Evolutionary conservation across 2,797 vertebrate genomes (phyloP).

Genomic region (Heterohyrax brucei): DNA sequence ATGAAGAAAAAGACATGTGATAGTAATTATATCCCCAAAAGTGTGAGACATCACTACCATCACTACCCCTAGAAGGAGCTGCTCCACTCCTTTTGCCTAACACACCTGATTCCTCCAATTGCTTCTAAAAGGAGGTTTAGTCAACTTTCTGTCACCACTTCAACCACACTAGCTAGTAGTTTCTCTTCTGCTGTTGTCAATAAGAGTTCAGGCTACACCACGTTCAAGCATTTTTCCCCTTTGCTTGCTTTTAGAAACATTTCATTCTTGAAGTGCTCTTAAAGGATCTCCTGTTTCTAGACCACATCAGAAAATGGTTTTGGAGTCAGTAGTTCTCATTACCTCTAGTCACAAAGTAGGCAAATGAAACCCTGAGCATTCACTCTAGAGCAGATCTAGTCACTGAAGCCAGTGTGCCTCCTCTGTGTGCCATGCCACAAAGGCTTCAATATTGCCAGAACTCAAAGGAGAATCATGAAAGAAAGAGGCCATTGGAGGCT

Average conservation of each 20-base stretch:
- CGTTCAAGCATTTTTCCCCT: neutral
- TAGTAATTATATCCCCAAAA: neutral
- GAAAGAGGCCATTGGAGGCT: neutral
- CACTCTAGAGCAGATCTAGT: neutral
- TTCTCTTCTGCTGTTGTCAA: neutral
- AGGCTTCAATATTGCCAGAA: neutral
- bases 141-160: neutral
- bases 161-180: neutral
- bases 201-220: neutral
- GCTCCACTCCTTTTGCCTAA: neutral
- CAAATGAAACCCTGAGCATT: neutral
- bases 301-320: neutral
- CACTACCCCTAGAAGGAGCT: neutral
- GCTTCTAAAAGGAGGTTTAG: neutral
- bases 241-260: conserved; percentile 15
- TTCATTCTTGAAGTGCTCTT: neutral
- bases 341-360: neutral
- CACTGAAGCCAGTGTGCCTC: neutral
- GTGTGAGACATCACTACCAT: too few species aligned
- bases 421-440: neutral
- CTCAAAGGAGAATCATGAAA: neutral
- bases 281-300: neutral
- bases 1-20: neutral
- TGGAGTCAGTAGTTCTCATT: neutral
- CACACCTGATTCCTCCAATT: accelerated